These are phyloP conservation scores for Brachionichthys hirsutus DNA, from an alignment of 2,113 vertebrate species.

Conservation along the genomic window DNA sequence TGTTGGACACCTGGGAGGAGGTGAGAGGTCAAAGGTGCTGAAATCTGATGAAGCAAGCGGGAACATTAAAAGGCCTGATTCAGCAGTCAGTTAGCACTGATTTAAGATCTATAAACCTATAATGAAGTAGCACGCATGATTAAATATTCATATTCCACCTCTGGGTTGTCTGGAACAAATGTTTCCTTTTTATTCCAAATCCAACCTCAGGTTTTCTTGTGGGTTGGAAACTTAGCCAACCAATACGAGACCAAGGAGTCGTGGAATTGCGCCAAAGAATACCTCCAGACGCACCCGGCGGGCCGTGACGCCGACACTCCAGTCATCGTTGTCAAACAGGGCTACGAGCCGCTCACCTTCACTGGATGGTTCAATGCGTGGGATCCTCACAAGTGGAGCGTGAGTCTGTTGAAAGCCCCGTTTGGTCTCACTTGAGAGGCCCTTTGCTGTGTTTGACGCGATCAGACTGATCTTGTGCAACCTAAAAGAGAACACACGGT, in stretches of 20 bases:
- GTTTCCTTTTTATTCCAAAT: background rate
- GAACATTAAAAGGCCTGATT: too few species aligned
- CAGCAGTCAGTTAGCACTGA: too few species aligned
- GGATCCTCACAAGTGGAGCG: conserved; percentile 90
- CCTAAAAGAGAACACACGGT: background rate
- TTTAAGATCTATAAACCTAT: too few species aligned
- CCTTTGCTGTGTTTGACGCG: background rate
- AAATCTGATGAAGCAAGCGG: too few species aligned
- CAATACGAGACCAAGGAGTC: conserved; percentile 81
- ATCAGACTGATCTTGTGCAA: conserved; percentile 1
- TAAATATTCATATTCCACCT: too few species aligned
- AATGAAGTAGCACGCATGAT: too few species aligned
- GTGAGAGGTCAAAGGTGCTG: conserved; percentile 65
- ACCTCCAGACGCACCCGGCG: conserved; percentile 84
- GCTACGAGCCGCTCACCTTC: conserved; percentile 86
- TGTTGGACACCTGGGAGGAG: conserved; percentile 93
- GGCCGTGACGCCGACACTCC: conserved; percentile 82
- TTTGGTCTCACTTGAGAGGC: conserved; percentile 15
- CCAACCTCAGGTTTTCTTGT: conserved; percentile 83
- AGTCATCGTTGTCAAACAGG: conserved; percentile 84
- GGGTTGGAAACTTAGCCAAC: conserved; percentile 85
- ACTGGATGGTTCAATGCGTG: conserved; percentile 92
- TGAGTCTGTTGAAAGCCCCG: conserved; percentile 71
- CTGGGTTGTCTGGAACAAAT: background rate
- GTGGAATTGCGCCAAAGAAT: conserved; percentile 74